These are phyloP conservation scores for Lumbricus terrestris DNA, from an alignment of 2,888 invertebrate genomes.

Conservation along the genomic window DNA sequence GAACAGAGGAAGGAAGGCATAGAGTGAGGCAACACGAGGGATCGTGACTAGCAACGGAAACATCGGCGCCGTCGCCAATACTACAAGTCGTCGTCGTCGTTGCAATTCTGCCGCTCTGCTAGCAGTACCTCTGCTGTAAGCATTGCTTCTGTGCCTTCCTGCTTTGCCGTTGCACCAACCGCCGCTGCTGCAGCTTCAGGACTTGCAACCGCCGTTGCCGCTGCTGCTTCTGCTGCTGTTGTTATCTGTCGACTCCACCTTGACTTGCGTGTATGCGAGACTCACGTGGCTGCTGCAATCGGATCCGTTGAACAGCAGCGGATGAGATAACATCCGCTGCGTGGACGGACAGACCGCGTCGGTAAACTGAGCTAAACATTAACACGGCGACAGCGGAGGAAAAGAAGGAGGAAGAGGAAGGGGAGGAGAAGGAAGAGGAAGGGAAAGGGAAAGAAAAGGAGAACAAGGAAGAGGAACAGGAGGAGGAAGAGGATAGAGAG, in stretches of 20 bases:
- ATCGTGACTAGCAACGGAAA: not conserved
- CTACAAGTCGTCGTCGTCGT: not conserved
- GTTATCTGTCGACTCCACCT: not conserved
- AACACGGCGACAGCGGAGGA: too few species aligned
- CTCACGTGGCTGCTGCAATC: not conserved
- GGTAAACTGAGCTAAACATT: too few species aligned
- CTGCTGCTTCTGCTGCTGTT: not conserved
- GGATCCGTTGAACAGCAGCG: not conserved
- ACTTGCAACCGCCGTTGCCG: not conserved
- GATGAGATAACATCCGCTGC: not conserved
- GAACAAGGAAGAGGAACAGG: too few species aligned
- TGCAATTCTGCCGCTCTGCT: not conserved
- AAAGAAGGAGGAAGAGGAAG: too few species aligned
- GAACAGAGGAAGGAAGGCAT: not conserved
- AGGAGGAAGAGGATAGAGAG: too few species aligned
- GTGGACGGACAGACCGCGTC: not conserved
- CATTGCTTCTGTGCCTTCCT: too few species aligned
- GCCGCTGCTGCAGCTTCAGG: not conserved
- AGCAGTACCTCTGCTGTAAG: too few species aligned
- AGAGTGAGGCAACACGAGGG: not conserved
- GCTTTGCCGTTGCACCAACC: too few species aligned
- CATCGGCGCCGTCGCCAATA: too few species aligned
- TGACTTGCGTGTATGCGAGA: not conserved
- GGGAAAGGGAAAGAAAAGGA: too few species aligned
- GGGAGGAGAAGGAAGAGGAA: too few species aligned